These are phyloP conservation scores for Thalpophila matura DNA, from an alignment of 2,888 invertebrate species.

Conservation along the genomic window DNA sequence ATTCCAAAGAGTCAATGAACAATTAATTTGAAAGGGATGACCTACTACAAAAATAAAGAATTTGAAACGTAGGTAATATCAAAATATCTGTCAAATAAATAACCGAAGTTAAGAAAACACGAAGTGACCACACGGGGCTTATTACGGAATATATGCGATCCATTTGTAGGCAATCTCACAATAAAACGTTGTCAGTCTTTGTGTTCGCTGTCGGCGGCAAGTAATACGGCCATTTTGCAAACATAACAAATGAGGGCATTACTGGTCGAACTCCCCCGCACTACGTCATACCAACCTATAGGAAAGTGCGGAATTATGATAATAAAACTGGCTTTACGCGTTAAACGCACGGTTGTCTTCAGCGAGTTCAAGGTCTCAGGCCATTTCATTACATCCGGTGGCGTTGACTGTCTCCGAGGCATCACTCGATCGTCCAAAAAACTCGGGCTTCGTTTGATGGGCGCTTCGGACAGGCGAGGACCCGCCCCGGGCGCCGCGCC, in stretches of 20 bases:
- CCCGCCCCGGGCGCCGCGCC: slow-evolving; percentile 87
- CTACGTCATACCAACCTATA: slow-evolving; percentile 69
- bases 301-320: slow-evolving; percentile 42
- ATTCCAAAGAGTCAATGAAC: slow-evolving; percentile 6
- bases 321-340: slow-evolving; percentile 16
- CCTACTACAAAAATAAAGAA: too few species aligned
- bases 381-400: slow-evolving; percentile 56
- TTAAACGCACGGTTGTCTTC: slow-evolving; percentile 14
- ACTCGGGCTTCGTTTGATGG: slow-evolving; percentile 63
- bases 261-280: slow-evolving; percentile 71
- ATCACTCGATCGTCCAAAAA: slow-evolving; percentile 69
- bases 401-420: slow-evolving; percentile 58
- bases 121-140: slow-evolving; percentile 58
- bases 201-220: slow-evolving; percentile 79
- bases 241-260: slow-evolving; percentile 88
- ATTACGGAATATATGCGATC: slow-evolving; percentile 75
- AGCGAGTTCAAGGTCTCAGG: slow-evolving; percentile 59
- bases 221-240: slow-evolving; percentile 82
- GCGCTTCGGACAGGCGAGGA: slow-evolving; percentile 70
- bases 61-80: too few species aligned
- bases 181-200: slow-evolving; percentile 85
- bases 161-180: slow-evolving; percentile 86
- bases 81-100: slow-evolving; percentile 27
- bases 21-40: slow-evolving; percentile 10
- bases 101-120: slow-evolving; percentile 36